These are phyloP conservation scores for Eugnorisma glareosa DNA, from an alignment of 2,888 invertebrate species.

Conservation along the genomic window DNA sequence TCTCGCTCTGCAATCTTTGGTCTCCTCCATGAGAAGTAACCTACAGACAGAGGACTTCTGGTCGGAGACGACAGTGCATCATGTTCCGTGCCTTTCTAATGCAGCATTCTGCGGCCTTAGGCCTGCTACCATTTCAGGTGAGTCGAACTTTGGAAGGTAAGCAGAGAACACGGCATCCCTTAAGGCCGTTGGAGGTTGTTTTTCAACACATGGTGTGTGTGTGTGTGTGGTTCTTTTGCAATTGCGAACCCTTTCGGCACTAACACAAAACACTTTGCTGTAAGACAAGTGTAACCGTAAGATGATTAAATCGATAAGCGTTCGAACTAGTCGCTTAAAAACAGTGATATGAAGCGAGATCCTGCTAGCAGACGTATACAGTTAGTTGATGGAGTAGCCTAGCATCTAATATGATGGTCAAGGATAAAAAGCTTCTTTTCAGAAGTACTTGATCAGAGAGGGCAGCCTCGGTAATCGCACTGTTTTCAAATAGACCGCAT, in stretches of 20 bases:
- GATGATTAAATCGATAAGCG: background rate
- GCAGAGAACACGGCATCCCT: background rate
- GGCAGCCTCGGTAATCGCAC: background rate
- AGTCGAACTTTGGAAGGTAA: background rate
- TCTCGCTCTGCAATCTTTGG: background rate
- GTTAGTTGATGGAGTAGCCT: background rate
- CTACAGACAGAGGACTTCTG: background rate
- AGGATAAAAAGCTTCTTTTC: conserved; percentile 3
- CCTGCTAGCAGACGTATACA: background rate
- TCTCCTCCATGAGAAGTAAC: background rate
- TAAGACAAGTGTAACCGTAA: background rate
- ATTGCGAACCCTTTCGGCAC: background rate
- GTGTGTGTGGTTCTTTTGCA: background rate
- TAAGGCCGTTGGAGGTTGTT: background rate
- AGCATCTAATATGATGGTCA: background rate
- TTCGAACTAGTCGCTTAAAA: background rate
- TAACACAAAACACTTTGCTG: background rate
- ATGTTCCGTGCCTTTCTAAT: background rate
- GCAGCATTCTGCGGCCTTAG: background rate
- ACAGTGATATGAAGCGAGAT: background rate
- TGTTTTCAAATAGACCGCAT: background rate
- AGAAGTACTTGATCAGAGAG: background rate
- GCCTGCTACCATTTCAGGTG: background rate
- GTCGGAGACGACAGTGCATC: background rate
- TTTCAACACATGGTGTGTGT: background rate